phyloP scores from a whole-genome alignment of 2,797 vertebrate species.

The Bufotes viridis region DNA sequence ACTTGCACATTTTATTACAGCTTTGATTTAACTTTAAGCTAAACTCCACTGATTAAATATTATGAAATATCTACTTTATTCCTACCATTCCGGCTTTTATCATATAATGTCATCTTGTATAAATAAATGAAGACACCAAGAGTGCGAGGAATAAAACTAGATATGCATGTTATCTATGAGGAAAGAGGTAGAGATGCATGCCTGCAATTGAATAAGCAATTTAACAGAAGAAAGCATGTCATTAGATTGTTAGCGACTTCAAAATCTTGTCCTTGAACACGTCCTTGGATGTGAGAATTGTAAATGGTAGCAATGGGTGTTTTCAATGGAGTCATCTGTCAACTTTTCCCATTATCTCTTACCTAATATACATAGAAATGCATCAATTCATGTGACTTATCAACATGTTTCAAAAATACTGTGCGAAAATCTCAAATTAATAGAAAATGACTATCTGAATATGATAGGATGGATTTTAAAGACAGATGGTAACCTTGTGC shows the following conservation, averaged over 20 bases:
- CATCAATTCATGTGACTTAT: constrained; percentile 57
- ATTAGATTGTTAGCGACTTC: constrained; percentile 72
- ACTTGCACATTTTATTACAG: not conserved
- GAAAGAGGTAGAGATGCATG: constrained; percentile 25
- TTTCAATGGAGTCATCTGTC: constrained; percentile 53
- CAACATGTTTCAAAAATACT: constrained; percentile 54
- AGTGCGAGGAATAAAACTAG: constrained; percentile 20
- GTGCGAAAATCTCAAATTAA: constrained; percentile 48
- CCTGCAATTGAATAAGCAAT: constrained; percentile 34
- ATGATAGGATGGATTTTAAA: constrained; percentile 45
- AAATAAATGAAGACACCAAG: constrained; percentile 46
- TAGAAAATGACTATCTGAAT: constrained; percentile 49
- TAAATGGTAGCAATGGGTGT: constrained; percentile 59
- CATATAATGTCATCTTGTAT: constrained; percentile 44
- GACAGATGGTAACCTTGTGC: constrained; percentile 49
- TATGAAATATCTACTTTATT: constrained; percentile 39
- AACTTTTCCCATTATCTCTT: constrained; percentile 51
- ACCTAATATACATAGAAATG: constrained; percentile 52
- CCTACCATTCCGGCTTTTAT: constrained; percentile 24
- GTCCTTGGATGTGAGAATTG: constrained; percentile 71
- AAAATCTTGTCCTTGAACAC: constrained; percentile 71
- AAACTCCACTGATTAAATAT: constrained; percentile 43
- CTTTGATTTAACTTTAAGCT: constrained; percentile 45
- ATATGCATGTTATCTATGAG: constrained; percentile 36
- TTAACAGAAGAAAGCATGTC: constrained; percentile 67